Conservation (phyloP, 92 coral and sea anemone species). For the Porites lobata region DNA sequence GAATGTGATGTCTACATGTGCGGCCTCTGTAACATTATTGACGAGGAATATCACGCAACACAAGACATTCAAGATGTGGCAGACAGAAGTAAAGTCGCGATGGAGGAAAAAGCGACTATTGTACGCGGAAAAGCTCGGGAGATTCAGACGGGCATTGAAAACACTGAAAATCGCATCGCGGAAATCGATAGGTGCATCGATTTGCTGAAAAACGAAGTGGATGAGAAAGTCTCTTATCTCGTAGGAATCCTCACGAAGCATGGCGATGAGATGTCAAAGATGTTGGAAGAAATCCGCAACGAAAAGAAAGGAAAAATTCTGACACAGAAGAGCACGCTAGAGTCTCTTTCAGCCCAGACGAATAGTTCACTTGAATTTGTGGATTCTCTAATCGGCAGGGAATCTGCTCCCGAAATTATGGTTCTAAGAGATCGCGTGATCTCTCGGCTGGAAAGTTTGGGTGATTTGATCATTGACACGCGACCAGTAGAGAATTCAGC, state of each 20-base stretch:
- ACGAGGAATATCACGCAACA: slow-evolving; percentile 73
- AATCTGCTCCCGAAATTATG: slow-evolving; percentile 77
- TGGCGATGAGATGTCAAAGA: slow-evolving; percentile 76
- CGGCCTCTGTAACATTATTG: slow-evolving; percentile 73
- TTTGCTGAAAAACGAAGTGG: slow-evolving; percentile 74
- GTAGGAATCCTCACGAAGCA: slow-evolving; percentile 71
- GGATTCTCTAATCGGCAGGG: slow-evolving; percentile 67
- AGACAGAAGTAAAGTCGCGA: slow-evolving; percentile 37
- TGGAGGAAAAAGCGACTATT: slow-evolving; percentile 35
- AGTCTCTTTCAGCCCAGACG: slow-evolving; percentile 63
- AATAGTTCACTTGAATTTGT: slow-evolving; percentile 73
- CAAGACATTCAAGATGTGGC: slow-evolving; percentile 63
- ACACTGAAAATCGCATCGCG: slow-evolving; percentile 24
- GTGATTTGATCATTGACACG: slow-evolving; percentile 70
- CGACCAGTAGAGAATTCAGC: slow-evolving; percentile 83
- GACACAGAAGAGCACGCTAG: slow-evolving; percentile 67
- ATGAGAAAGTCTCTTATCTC: slow-evolving; percentile 70
- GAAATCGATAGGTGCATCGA: slow-evolving; percentile 80
- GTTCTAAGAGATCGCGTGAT: slow-evolving; percentile 65
- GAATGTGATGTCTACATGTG: slow-evolving; percentile 83
- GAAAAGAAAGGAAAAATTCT: slow-evolving; percentile 78
- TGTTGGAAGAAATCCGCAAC: slow-evolving; percentile 73
- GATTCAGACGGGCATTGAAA: slow-evolving; percentile 47
- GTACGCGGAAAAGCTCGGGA: slow-evolving; percentile 59
- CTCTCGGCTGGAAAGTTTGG: slow-evolving; percentile 69